These are phyloP conservation scores for Pandion haliaetus DNA, from an alignment of 2,113 vertebrate species.

Conservation along the genomic window DNA sequence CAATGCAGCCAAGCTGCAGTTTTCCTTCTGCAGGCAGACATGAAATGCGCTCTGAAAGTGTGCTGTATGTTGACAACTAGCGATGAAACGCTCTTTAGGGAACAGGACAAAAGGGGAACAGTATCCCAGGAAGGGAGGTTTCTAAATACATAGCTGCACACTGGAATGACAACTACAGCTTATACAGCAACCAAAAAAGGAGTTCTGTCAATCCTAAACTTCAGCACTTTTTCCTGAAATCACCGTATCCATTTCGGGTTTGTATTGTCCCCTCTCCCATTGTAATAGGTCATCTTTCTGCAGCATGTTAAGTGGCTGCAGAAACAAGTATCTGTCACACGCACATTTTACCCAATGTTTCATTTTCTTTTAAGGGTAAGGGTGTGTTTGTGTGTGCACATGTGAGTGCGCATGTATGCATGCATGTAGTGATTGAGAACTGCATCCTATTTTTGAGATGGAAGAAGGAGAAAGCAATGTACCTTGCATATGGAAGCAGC, in stretches of 20 bases:
- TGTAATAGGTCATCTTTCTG: background rate
- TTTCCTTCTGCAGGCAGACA: background rate
- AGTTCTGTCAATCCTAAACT: background rate
- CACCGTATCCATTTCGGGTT: background rate
- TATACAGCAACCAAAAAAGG: background rate
- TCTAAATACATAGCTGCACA: background rate
- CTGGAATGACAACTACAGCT: background rate
- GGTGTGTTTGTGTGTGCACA: background rate
- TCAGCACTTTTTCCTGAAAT: background rate
- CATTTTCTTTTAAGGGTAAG: background rate
- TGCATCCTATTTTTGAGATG: background rate
- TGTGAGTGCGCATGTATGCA: rapidly evolving
- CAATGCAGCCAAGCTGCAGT: background rate
- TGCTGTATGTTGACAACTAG: background rate
- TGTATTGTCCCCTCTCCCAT: background rate
- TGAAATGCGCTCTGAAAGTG: background rate
- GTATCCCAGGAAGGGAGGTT: background rate
- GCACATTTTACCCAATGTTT: background rate
- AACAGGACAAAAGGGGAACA: background rate
- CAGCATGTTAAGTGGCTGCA: background rate
- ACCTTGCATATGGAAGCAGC: background rate
- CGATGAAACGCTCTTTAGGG: background rate
- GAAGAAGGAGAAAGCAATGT: background rate
- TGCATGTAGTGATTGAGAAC: background rate
- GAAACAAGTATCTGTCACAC: background rate